Base-by-base conservation (phyloP, 2,797 vertebrate genomes). In the Leuciscus waleckii region DNA sequence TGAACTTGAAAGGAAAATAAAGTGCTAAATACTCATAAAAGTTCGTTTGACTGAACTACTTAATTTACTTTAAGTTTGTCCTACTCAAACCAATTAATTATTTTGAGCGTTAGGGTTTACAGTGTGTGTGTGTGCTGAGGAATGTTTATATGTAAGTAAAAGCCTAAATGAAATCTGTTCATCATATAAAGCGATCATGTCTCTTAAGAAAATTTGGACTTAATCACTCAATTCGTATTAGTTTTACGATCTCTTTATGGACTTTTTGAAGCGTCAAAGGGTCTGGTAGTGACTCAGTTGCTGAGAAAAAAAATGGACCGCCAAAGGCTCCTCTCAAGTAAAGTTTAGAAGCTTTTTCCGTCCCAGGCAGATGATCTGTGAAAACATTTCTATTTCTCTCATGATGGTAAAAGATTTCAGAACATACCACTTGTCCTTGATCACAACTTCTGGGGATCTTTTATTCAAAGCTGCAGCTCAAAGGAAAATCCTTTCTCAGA, bases 401-500 rank as follows among this genome's bases (percentile, higher is more conserved):
- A 51, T 77, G 43, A 67, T 82, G 69, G 68, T 71, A 39, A 81
- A 71, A 43, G n/a, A 83, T 83, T 49, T 51, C 41, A 19, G 21
- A 75, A 74, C 70, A 74, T 49, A 58, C 7, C 69, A 73, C 26
- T 19, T 14, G 29, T 51, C 29, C 56, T 83, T 83, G 32, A 68
- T 69, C 46, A 43, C 7, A 77, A 43, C 74, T 69, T 78, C 82
- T 41, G n/a, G n/a, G 63, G 26, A 69, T 76, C 61, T 65, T 84
- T 46, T 84, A 56, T 68, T 78, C 7, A 78, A 78, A 84, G 63
- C 17, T 67, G 11, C 4, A 21, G 82, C 82, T 84, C 56, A 78
- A 69, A 58, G 61, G 35, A 78, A 77, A 84, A 84, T 32, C 82
- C n/a, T 5, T 56, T 83, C 82, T 75, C 43, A 75, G 58, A 37